These are phyloP conservation scores for Halyomorpha halys DNA, from an alignment of 1,140 invertebrate species.

Conservation along the genomic window DNA sequence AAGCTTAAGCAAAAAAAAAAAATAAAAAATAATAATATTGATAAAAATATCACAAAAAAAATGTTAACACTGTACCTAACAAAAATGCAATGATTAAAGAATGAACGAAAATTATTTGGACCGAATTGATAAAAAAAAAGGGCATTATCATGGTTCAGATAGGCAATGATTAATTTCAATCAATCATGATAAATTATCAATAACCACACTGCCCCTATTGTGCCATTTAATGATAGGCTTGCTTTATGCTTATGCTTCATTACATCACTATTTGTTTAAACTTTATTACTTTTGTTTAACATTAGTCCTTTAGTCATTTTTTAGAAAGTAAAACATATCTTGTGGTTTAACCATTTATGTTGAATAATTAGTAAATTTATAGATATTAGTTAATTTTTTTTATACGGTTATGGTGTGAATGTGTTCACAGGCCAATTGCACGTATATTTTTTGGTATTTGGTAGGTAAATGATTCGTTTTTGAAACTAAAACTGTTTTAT, in stretches of 20 bases:
- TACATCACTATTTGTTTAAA: slow-evolving; percentile 11
- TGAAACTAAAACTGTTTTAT: too few species aligned
- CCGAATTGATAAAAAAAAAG: too few species aligned
- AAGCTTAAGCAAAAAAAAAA: too few species aligned
- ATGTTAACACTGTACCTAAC: too few species aligned
- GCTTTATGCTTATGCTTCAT: slow-evolving; percentile 10
- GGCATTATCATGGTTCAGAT: too few species aligned
- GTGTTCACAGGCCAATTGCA: slow-evolving; percentile 10
- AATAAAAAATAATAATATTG: too few species aligned
- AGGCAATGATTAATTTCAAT: too few species aligned
- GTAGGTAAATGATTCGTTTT: too few species aligned
- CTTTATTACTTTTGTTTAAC: slow-evolving; percentile 1
- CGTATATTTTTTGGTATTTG: too few species aligned
- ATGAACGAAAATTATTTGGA: too few species aligned
- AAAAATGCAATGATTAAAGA: too few species aligned
- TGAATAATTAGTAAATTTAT: slow-evolving; percentile 18
- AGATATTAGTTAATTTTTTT: slow-evolving; percentile 23
- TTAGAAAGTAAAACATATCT: slow-evolving; percentile 22
- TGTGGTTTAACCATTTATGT: slow-evolving; percentile 20
- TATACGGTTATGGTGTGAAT: slow-evolving; percentile 11
- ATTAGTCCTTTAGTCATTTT: slow-evolving; percentile 15
- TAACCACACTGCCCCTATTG: slow-evolving; percentile 24
- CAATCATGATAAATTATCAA: not conserved
- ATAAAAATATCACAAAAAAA: too few species aligned
- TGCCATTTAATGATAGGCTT: slow-evolving; percentile 23